Conservation (phyloP, 1,140 invertebrate genomes). For the Drosophila murphyi region DNA sequence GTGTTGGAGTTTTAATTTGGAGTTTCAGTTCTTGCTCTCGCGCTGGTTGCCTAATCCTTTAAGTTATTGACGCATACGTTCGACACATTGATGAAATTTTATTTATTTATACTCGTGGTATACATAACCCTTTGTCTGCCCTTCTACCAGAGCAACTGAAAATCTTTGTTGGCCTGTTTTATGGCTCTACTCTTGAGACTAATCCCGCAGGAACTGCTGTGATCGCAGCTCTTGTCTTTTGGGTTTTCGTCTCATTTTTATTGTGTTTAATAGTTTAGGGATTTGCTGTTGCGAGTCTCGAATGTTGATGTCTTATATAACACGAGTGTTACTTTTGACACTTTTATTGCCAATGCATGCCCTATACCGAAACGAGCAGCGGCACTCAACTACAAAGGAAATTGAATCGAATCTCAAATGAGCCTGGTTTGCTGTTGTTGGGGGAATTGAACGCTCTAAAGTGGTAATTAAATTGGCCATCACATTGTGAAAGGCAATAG, state of each 20-base stretch:
- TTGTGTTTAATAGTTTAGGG: constrained; percentile 72
- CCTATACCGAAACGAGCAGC: constrained; percentile 44
- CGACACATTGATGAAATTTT: constrained; percentile 77
- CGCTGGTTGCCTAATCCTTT: constrained; percentile 68
- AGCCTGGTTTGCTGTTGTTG: constrained; percentile 27
- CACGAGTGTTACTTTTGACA: constrained; percentile 82
- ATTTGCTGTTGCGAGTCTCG: constrained; percentile 45
- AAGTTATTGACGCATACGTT: constrained; percentile 71
- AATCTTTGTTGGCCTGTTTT: constrained; percentile 40
- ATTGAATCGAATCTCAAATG: constrained; percentile 26
- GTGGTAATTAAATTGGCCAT: constrained; percentile 78
- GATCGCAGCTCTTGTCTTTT: background rate
- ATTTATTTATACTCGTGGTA: constrained; percentile 70
- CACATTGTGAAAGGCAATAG: constrained; percentile 61
- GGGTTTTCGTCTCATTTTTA: constrained; percentile 42
- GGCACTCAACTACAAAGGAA: constrained; percentile 44
- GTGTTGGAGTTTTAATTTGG: constrained; percentile 10
- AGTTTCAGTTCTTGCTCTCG: constrained; percentile 10
- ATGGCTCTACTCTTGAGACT: constrained; percentile 49
- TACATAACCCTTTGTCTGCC: constrained; percentile 57
- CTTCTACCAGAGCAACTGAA: background rate
- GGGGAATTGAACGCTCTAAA: constrained; percentile 72
- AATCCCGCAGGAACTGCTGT: constrained; percentile 69
- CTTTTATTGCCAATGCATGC: constrained; percentile 64
- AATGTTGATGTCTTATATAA: constrained; percentile 74